Conservation (phyloP, 2,888 invertebrate genomes). For the Sinohyriopsis cumingii region DNA sequence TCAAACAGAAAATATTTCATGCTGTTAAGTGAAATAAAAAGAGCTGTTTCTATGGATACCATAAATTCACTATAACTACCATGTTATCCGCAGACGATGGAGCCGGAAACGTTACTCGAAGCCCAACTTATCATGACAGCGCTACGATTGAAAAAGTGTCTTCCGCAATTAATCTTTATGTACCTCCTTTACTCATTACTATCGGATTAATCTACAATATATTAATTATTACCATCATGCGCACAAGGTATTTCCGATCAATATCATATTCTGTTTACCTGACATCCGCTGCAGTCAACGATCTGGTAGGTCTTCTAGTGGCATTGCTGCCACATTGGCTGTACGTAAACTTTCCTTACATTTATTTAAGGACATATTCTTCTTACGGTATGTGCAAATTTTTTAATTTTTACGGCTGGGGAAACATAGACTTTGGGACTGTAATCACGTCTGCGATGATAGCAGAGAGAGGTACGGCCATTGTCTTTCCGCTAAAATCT, state of each 20-base stretch:
- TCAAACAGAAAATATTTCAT: too few relatives aligned
- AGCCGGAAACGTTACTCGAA: too few relatives aligned
- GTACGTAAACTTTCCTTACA: slow-evolving; percentile 49
- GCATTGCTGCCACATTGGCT: slow-evolving; percentile 55
- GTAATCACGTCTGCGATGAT: slow-evolving; percentile 55
- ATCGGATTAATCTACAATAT: slow-evolving; percentile 50
- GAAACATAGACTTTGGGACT: slow-evolving; percentile 53
- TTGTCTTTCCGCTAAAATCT: slow-evolving; percentile 48
- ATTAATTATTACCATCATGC: slow-evolving; percentile 52
- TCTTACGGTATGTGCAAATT: slow-evolving; percentile 54
- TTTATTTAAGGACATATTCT: slow-evolving; percentile 30
- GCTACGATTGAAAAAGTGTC: too few relatives aligned
- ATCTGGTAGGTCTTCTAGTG: slow-evolving; percentile 41
- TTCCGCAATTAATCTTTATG: slow-evolving; percentile 34
- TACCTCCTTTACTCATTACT: slow-evolving; percentile 50
- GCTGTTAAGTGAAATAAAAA: too few relatives aligned
- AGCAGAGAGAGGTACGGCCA: slow-evolving; percentile 51
- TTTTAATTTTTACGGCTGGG: slow-evolving; percentile 58
- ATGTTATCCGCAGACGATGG: too few relatives aligned
- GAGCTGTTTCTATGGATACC: too few relatives aligned
- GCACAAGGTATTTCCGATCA: slow-evolving; percentile 49
- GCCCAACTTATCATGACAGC: too few relatives aligned
- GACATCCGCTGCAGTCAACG: slow-evolving; percentile 49
- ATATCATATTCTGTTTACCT: slow-evolving; percentile 56
- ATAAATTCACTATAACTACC: too few relatives aligned